A percentile compares a stretch with the other conserved stretches of the same genome.
Conservation (phyloP, 2,888 invertebrate genomes). For the Choristoneura rosaceana region DNA sequence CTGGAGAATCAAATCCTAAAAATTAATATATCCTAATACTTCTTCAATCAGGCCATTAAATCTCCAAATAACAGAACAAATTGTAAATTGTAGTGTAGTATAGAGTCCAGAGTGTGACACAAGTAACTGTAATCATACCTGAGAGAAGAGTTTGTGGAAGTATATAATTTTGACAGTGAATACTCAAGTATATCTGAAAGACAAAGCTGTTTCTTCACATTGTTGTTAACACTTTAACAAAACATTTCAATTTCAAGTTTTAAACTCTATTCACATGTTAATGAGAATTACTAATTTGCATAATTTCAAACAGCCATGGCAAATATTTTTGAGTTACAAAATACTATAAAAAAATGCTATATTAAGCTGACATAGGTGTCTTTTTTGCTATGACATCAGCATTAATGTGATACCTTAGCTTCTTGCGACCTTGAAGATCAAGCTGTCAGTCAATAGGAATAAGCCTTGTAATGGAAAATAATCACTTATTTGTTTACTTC, state of each 20-base stretch:
- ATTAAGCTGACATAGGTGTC: not conserved
- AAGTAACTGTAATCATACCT: not conserved
- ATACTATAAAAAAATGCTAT: constrained; percentile 1
- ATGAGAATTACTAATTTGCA: constrained; percentile 12
- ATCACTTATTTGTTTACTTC: not conserved
- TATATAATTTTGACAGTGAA: no score
- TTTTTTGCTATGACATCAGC: constrained; percentile 24
- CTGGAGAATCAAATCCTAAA: no score
- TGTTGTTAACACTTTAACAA: not conserved
- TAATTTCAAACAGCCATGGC: constrained; percentile 18
- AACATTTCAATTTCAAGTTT: not conserved
- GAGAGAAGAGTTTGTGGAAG: not conserved
- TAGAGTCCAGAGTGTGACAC: no score
- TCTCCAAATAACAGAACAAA: no score
- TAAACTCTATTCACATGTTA: not conserved
- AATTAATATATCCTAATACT: no score
- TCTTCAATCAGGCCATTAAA: no score
- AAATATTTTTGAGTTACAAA: constrained; percentile 24
- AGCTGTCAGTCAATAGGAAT: constrained; percentile 7
- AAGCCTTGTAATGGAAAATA: constrained; percentile 1
- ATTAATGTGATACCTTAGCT: constrained; percentile 9
- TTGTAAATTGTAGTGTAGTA: no score
- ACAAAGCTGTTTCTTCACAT: not conserved
- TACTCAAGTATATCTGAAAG: not conserved
- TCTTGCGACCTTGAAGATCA: constrained; percentile 22